Evolutionary conservation across 1,140 invertebrate species (phyloP), one percentile per base, ranked within the genome.

Genomic region (Cotesia chilonis): DNA sequence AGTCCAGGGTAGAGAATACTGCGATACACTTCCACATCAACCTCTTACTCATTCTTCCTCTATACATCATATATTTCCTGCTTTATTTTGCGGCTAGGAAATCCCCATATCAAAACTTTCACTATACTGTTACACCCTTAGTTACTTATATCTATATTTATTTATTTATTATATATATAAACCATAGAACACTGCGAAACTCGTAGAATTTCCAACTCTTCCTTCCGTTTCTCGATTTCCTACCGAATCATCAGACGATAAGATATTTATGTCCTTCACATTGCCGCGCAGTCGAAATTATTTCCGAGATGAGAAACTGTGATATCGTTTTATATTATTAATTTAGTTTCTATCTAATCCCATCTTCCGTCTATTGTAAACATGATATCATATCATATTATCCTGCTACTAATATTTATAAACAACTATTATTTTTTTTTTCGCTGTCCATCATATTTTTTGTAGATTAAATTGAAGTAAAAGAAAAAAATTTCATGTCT

Each of bases 61-160:
- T 57, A 47, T 47, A 47, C 54, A 55, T 20, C 12, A n/a, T 14
- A 55, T 47, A 14, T 59, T 60, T 12, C 47, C 37, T 57, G 55
- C 17, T 72, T 72, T 72, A 72, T 72, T 72, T 68, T 72, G 64
- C 20, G 51, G 55, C 20, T n/a, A 59, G 17, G 38, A 72, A 72
- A 72, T 72, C 65, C 64, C 66, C 71, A 72, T 72, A 65, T 72
- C 71, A 72, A 72, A 72, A 61, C 65, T 72, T 38, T 60, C 64
- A 36, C 17, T n/a, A 20, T 54, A 55, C 20, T 35, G 57, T 59
- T 59, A 20, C 4, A 20, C 5, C 12, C n/a, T 5, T 55, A 55
- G 10, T 5, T 17, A 14, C 4, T 6, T 55, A 55, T 55, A 55
- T 0, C 10, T 55, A 55, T 55, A 55, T 55, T n/a, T 55, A 55